Evolutionary conservation across 2,113 vertebrate genomes (phyloP).

Genomic region (Columbina picui): DNA sequence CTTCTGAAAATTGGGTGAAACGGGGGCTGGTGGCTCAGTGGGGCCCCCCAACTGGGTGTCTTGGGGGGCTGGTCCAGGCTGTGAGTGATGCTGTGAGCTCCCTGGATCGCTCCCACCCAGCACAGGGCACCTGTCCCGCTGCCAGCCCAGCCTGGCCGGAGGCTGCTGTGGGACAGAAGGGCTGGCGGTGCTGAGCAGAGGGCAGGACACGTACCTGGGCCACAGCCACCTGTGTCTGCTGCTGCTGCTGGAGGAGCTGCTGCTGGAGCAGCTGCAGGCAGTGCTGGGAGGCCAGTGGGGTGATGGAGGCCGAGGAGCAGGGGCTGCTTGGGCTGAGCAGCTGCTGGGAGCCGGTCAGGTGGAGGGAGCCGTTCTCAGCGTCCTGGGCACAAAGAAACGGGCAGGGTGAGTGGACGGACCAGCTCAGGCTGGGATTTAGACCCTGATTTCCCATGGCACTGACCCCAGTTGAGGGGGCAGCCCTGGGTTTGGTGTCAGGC

Average conservation of each 20-base stretch:
- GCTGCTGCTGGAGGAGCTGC: constrained; percentile 86
- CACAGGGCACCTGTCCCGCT: background rate
- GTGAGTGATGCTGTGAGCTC: background rate
- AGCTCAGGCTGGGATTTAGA: background rate
- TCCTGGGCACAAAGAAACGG: constrained; percentile 73
- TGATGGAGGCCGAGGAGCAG: constrained; percentile 74
- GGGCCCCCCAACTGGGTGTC: background rate
- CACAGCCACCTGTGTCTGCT: constrained; percentile 88
- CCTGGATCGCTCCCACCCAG: background rate
- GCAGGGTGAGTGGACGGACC: background rate
- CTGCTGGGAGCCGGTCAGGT: constrained; percentile 56
- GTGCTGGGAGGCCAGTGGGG: constrained; percentile 82
- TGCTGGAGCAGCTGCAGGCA: constrained; percentile 87
- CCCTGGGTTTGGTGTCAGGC: background rate
- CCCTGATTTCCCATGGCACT: fast-evolving
- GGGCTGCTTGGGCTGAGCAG: constrained; percentile 71
- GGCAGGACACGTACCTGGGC: constrained; percentile 81
- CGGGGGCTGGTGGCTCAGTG: fast-evolving
- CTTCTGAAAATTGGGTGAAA: background rate
- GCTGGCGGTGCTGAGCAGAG: background rate
- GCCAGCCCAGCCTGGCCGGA: background rate
- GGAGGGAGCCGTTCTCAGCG: constrained; percentile 69
- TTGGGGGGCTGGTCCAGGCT: background rate
- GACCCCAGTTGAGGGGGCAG: background rate
- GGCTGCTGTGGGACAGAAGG: background rate